These are phyloP conservation scores for Elaphurus davidianus DNA, from an alignment of 2,113 vertebrate genomes.

Conservation along the genomic window DNA sequence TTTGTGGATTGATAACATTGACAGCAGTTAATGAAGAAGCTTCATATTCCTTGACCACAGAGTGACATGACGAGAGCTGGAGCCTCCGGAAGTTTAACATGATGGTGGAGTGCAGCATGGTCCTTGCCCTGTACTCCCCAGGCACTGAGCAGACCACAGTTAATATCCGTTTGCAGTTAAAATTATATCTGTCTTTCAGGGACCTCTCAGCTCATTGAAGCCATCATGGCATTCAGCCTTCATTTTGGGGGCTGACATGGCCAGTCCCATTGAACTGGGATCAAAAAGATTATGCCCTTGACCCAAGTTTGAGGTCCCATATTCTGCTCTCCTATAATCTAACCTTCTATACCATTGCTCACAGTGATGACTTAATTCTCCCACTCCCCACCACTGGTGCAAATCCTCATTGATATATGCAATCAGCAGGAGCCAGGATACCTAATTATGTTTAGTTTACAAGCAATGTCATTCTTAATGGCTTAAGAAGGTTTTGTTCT, in stretches of 20 bases:
- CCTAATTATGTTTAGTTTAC: not conserved
- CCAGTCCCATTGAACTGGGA: not conserved
- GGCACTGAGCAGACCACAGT: not conserved
- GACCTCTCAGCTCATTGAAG: not conserved
- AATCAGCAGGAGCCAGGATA: not conserved
- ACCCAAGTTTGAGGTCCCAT: not conserved
- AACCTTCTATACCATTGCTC: not conserved
- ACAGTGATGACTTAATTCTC: not conserved
- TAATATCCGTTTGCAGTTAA: not conserved
- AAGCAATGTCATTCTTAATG: not conserved
- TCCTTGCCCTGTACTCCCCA: not conserved
- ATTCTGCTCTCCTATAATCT: not conserved
- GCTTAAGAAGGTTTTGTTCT: not conserved
- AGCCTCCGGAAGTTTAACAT: not conserved
- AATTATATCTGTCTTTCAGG: not conserved
- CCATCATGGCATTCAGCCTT: not conserved
- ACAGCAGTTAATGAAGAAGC: not conserved
- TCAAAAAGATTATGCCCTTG: not conserved
- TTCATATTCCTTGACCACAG: not conserved
- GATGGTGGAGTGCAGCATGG: not conserved
- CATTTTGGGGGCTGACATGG: not conserved
- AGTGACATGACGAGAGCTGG: not conserved
- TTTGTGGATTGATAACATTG: not conserved
- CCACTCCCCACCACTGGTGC: no score
- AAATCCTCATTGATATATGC: not conserved